phyloP scores from a whole-genome alignment of 2,888 invertebrate genomes.

The Drosophila paramelanica region DNA sequence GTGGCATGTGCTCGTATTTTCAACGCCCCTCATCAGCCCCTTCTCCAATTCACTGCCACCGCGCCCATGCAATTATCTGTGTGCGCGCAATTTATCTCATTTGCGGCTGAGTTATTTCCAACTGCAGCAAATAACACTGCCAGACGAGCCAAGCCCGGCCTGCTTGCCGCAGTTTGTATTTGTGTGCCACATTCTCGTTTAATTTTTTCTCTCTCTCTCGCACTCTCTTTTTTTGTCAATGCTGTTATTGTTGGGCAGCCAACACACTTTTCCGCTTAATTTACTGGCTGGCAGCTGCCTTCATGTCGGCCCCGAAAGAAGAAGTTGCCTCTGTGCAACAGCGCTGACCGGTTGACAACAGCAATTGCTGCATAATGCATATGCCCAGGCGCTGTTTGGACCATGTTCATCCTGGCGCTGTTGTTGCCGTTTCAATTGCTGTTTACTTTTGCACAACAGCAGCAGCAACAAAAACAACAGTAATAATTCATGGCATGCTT shows the following conservation, averaged over 20 bases:
- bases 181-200: slow-evolving; percentile 25
- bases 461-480: slow-evolving; percentile 28
- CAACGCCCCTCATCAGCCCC: background rate
- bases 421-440: slow-evolving; percentile 38
- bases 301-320: slow-evolving; percentile 38
- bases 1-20: slow-evolving; percentile 44
- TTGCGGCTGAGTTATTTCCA: slow-evolving; percentile 83
- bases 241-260: slow-evolving; percentile 55
- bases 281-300: slow-evolving; percentile 75
- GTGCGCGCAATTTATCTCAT: slow-evolving; percentile 82
- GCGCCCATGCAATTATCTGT: slow-evolving; percentile 76
- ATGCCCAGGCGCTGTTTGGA: slow-evolving; percentile 17
- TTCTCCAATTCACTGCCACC: background rate
- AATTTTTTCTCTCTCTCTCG: slow-evolving; percentile 36
- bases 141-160: slow-evolving; percentile 11
- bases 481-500: slow-evolving; percentile 74
- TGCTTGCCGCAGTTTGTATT: slow-evolving; percentile 22
- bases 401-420: slow-evolving; percentile 27
- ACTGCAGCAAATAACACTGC: slow-evolving; percentile 72
- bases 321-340: slow-evolving; percentile 21
- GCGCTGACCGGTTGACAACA: slow-evolving; percentile 66
- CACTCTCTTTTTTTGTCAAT: background rate
- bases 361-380: slow-evolving; percentile 78
- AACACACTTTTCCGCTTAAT: slow-evolving; percentile 82
- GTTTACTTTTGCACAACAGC: slow-evolving; percentile 38